A percentile compares a stretch with the other conserved stretches of the same genome.
Evolutionary conservation across 2,888 invertebrate species (phyloP).

Genomic region (Ectemnius continuus): DNA sequence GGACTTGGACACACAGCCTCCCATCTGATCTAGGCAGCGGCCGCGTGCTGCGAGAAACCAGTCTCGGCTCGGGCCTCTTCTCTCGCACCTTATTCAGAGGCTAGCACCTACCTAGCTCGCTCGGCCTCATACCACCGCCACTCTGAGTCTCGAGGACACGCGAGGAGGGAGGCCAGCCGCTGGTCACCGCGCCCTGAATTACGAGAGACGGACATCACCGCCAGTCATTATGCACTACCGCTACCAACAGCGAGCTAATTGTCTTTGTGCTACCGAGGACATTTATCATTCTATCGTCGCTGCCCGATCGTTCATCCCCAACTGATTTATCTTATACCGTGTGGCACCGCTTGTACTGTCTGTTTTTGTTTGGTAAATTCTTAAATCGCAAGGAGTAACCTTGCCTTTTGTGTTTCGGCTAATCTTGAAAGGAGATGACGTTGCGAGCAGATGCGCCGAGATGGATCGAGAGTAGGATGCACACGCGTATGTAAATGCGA

Average conservation of each 20-base stretch:
- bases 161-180: slow-evolving; percentile 7
- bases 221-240: slow-evolving; percentile 3
- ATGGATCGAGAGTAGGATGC: neutral
- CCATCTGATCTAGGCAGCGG: slow-evolving; percentile 22
- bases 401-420: no score
- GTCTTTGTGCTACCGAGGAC: no score
- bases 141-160: no score
- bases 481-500: neutral
- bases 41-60: slow-evolving; percentile 22
- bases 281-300: no score
- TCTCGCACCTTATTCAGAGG: slow-evolving; percentile 41
- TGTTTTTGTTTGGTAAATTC: no score
- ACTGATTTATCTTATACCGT: no score
- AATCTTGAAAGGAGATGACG: no score
- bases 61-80: slow-evolving; percentile 20
- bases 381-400: no score
- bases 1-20: neutral
- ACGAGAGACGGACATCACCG: slow-evolving; percentile 33
- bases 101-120: slow-evolving; percentile 15
- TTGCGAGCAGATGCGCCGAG: no score
- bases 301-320: no score
- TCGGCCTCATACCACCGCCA: slow-evolving; percentile 18
- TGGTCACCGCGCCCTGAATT: slow-evolving; percentile 31
- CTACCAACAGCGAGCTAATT: no score
- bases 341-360: no score